Conservation (phyloP, 35 echinoderm and acorn worm genomes). For the Chiridota heheva region DNA sequence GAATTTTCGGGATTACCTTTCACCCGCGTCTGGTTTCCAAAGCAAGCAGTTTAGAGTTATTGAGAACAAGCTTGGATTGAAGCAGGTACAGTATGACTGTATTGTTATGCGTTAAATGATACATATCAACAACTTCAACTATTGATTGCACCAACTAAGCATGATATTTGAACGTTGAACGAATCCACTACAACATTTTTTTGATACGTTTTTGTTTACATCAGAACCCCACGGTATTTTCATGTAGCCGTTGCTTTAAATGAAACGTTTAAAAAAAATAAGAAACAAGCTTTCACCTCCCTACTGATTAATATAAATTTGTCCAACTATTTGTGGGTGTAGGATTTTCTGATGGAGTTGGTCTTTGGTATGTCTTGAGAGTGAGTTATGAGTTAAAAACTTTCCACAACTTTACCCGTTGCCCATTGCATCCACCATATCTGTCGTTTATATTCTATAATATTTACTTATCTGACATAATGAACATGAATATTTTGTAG, state of each 20-base stretch:
- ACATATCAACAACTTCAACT: background rate
- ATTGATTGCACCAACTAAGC: background rate
- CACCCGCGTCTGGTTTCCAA: constrained; percentile 35
- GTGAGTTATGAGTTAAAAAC: no score
- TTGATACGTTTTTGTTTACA: background rate
- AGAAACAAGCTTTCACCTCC: no score
- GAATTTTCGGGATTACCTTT: constrained; percentile 28
- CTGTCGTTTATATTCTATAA: background rate
- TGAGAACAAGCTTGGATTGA: constrained; percentile 39
- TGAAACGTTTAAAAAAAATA: no score
- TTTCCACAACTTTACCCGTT: no score
- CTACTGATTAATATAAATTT: no score
- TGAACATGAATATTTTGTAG: background rate
- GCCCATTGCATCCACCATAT: background rate
- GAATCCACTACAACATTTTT: background rate
- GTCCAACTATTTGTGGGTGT: no score
- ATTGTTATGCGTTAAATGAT: background rate
- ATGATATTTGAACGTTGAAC: background rate
- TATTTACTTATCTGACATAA: background rate
- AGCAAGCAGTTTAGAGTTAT: constrained; percentile 36
- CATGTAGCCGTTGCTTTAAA: no score
- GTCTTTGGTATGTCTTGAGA: no score
- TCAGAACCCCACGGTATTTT: background rate
- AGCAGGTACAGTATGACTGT: background rate
- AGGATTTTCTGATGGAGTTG: no score